phyloP scores from a whole-genome alignment of 1,140 invertebrate species.

The Drosophila teissieri region DNA sequence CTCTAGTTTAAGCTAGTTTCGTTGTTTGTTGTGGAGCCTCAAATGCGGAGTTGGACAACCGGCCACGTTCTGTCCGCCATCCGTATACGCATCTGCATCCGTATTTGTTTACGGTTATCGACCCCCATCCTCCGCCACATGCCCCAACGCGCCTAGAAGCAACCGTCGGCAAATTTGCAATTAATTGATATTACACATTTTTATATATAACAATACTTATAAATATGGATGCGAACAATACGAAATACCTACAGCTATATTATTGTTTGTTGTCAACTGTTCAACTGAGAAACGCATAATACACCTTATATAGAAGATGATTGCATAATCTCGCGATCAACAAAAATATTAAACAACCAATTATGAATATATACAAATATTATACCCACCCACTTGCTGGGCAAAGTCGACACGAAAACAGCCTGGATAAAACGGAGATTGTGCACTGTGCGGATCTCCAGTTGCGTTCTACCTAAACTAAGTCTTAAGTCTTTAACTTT shows the following conservation, averaged over 20 bases:
- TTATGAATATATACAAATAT: slow-evolving; percentile 32
- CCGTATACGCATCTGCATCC: background rate
- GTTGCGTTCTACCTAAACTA: slow-evolving; percentile 44
- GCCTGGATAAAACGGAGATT: background rate
- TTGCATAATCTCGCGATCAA: slow-evolving; percentile 9
- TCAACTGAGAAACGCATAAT: slow-evolving; percentile 8
- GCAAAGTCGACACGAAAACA: slow-evolving; percentile 1
- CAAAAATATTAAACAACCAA: slow-evolving; percentile 24
- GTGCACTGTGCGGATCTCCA: slow-evolving; percentile 24
- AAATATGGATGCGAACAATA: slow-evolving; percentile 6
- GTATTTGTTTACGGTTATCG: slow-evolving; percentile 8
- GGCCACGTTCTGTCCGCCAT: slow-evolving; percentile 4
- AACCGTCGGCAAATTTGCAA: slow-evolving; percentile 16
- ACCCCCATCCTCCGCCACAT: background rate
- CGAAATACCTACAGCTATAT: slow-evolving; percentile 5
- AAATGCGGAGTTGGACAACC: background rate
- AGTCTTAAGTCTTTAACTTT: slow-evolving; percentile 34
- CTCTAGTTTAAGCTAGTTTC: slow-evolving; percentile 2
- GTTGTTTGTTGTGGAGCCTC: slow-evolving; percentile 8
- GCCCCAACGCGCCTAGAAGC: slow-evolving; percentile 1
- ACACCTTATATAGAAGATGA: background rate
- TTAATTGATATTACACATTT: slow-evolving; percentile 34
- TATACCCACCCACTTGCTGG: slow-evolving; percentile 3
- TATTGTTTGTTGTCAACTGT: slow-evolving; percentile 21
- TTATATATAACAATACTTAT: slow-evolving; percentile 21